phyloP scores from a whole-genome alignment of 1,140 invertebrate genomes.

The Pseudoatta argentina region DNA sequence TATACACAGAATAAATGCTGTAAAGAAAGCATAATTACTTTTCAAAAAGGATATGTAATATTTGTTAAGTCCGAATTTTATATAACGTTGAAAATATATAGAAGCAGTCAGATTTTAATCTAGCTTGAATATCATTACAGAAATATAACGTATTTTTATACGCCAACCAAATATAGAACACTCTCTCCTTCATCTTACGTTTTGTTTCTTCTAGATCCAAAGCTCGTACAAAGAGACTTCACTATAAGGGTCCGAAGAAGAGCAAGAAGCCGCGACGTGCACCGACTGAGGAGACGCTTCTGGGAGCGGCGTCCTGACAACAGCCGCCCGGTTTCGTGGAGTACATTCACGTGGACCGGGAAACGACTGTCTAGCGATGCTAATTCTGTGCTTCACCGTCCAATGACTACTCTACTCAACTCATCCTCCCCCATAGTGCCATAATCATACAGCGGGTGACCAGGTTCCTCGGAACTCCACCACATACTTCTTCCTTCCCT shows the following conservation, averaged over 20 bases:
- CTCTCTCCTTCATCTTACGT: not conserved
- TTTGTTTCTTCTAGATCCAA: constrained; percentile 79
- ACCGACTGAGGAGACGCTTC: constrained; percentile 86
- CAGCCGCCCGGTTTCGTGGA: constrained; percentile 95
- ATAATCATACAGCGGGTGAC: constrained; percentile 7
- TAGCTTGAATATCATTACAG: not conserved
- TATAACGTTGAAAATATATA: not conserved
- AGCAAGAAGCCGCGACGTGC: constrained; percentile 81
- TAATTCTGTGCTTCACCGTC: constrained; percentile 83
- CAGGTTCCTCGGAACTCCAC: not conserved
- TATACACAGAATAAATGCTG: too few relatives aligned
- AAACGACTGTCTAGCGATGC: constrained; percentile 91
- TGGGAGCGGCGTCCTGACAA: constrained; percentile 89
- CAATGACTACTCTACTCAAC: constrained; percentile 76
- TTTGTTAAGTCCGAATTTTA: too few relatives aligned
- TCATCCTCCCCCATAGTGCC: constrained; percentile 38
- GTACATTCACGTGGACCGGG: constrained; percentile 95
- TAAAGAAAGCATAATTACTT: too few relatives aligned
- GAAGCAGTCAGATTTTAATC: not conserved
- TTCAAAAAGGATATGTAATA: too few relatives aligned
- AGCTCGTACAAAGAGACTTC: constrained; percentile 81
- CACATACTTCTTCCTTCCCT: not conserved
- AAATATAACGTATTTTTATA: not conserved
- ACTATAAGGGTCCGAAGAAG: constrained; percentile 81
- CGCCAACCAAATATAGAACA: not conserved